phyloP scores from a whole-genome alignment of 2,113 vertebrate genomes.

The Regulus satrapa region DNA sequence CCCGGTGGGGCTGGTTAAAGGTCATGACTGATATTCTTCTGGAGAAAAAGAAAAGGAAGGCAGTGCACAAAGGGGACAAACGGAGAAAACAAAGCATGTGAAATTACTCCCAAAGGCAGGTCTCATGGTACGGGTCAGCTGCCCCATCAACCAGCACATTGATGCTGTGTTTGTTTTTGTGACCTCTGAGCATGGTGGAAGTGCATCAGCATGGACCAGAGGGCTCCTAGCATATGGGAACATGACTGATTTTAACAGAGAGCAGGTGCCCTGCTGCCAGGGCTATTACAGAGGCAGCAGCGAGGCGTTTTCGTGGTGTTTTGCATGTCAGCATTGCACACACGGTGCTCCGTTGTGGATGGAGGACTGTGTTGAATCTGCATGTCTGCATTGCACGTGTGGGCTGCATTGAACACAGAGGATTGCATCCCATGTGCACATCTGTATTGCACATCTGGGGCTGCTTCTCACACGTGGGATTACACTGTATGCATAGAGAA shows the following conservation, averaged over 20 bases:
- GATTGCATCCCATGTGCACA: too few species aligned
- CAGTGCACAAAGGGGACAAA: accelerated
- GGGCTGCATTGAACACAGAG: neutral
- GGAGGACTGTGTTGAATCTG: neutral
- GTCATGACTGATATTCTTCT: neutral
- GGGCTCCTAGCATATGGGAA: neutral
- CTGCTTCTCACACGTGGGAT: neutral
- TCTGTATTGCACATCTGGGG: neutral
- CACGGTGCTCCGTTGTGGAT: accelerated
- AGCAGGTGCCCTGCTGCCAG: neutral
- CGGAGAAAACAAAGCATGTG: neutral
- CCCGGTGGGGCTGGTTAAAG: neutral
- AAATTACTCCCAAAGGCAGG: neutral
- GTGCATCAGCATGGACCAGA: neutral
- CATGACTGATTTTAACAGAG: neutral
- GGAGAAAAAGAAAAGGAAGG: neutral
- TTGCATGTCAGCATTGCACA: neutral
- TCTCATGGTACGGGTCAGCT: neutral
- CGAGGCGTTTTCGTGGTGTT: accelerated
- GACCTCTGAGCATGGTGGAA: accelerated
- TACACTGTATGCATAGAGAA: neutral
- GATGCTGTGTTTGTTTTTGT: accelerated
- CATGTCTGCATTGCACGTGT: neutral
- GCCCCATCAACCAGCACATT: neutral
- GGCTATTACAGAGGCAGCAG: neutral